Conservation (phyloP, 1,140 invertebrate species). For the Lasioglossum albipes region DNA sequence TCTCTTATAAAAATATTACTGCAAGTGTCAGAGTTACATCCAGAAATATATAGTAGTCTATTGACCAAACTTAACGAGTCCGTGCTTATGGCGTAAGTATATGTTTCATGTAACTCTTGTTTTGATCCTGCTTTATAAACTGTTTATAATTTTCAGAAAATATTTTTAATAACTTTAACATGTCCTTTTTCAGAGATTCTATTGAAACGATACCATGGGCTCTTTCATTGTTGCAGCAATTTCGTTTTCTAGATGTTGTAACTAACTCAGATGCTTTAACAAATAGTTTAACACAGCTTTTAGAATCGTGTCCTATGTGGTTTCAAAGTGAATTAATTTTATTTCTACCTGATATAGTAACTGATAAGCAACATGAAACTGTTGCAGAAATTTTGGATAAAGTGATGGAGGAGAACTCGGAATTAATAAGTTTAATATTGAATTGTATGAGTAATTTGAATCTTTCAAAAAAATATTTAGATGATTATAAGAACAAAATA, state of each 20-base stretch:
- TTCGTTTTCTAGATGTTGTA: slow-evolving; percentile 74
- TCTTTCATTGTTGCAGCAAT: slow-evolving; percentile 69
- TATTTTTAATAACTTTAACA: slow-evolving; percentile 17
- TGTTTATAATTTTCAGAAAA: not conserved
- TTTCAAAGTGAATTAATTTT: slow-evolving; percentile 74
- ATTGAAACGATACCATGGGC: slow-evolving; percentile 71
- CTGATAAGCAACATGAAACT: slow-evolving; percentile 71
- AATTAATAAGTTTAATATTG: slow-evolving; percentile 70
- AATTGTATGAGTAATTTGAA: slow-evolving; percentile 72
- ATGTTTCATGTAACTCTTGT: slow-evolving; percentile 19
- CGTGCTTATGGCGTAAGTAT: slow-evolving; percentile 68
- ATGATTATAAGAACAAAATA: slow-evolving; percentile 68
- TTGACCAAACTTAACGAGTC: slow-evolving; percentile 71
- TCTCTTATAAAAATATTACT: slow-evolving; percentile 72
- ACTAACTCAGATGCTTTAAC: slow-evolving; percentile 66
- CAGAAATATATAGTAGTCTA: slow-evolving; percentile 66
- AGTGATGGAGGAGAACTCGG: slow-evolving; percentile 68
- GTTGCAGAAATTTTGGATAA: slow-evolving; percentile 72
- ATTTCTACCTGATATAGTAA: slow-evolving; percentile 74
- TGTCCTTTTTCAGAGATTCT: slow-evolving; percentile 62
- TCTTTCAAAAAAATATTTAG: slow-evolving; percentile 70
- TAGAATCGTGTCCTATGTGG: slow-evolving; percentile 74
- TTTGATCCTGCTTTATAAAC: not conserved
- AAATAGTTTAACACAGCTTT: slow-evolving; percentile 67
- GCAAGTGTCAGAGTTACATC: slow-evolving; percentile 71